Evolutionary conservation across 2,113 vertebrate genomes (phyloP), one percentile per base, ranked within the genome.

Genomic region (Paramisgurnus dabryanus): DNA sequence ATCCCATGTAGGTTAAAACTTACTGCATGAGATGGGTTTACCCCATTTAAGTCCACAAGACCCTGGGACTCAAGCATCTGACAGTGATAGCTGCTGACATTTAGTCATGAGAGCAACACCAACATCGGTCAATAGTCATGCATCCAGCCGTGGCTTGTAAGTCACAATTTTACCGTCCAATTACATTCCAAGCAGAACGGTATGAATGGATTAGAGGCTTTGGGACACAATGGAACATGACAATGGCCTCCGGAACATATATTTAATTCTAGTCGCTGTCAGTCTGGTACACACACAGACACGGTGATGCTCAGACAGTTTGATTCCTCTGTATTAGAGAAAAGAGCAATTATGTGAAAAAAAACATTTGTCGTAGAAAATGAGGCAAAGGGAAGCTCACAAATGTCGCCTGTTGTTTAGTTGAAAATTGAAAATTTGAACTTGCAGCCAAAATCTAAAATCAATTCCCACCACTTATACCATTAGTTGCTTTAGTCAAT

Each of bases 131-230:
- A 82, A 80, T 77, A 77, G 50, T 13, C 64, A n/a, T n/a, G 13
- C 60, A 55, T 70, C 41, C 65, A 75, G 39, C 39, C 69, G 45
- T 55, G 67, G 78, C 43, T 76, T 73, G 57, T 80, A 67, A 87
- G 79, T 85, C 82, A 80, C 83, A 57, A 67, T 86, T 86, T 86
- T 77, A 83, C 78, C 77, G 79, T 85, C 83, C 85, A 82, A 78
- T 85, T 85, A 86, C 79, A 68, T 80, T 83, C 73, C 85, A 83
- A 86, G 69, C 81, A 82, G 79, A 88, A 85, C 80, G 72, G 76
- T 85, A 88, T 81, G 86, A 91, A 89, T 89, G 82, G 80, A 85
- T 82, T 86, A 67, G 77, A 67, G 82, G 61, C 64, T 84, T 68
- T 82, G 77, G 86, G 87, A 87, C 81, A 86, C 74, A 87, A 84